Evolutionary conservation across 2,797 vertebrate genomes (phyloP).

Genomic region (Rhinella marina): DNA sequence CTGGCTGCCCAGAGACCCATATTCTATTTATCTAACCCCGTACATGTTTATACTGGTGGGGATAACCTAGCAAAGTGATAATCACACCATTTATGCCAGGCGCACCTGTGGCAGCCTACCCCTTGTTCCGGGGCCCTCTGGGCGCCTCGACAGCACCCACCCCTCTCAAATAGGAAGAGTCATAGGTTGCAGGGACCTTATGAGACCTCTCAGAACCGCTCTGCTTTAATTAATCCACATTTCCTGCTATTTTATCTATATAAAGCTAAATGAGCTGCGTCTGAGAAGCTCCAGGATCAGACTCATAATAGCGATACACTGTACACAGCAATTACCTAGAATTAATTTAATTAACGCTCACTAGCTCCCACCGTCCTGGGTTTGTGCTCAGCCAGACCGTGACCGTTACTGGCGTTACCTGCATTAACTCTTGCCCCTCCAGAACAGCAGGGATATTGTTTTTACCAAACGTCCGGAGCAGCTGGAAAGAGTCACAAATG

Average conservation of each 20-base stretch:
- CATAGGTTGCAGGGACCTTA: background rate
- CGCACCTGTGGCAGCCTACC: background rate
- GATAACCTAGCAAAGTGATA: background rate
- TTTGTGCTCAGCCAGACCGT: background rate
- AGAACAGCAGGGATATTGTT: background rate
- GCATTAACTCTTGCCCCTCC: slow-evolving; percentile 15
- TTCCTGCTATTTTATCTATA: slow-evolving; percentile 37
- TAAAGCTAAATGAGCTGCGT: slow-evolving; percentile 27
- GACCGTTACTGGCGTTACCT: too few relatives aligned
- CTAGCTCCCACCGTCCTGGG: background rate
- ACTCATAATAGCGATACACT: slow-evolving; percentile 38
- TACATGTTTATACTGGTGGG: background rate
- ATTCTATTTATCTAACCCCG: too few relatives aligned
- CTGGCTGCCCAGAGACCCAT: too few relatives aligned
- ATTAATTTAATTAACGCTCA: slow-evolving; percentile 33
- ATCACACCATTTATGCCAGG: background rate
- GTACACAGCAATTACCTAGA: slow-evolving; percentile 17
- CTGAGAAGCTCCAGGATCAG: background rate
- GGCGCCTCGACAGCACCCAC: background rate
- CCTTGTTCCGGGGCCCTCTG: background rate
- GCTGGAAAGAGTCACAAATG: slow-evolving; percentile 26
- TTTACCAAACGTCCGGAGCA: background rate
- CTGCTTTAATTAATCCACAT: slow-evolving; percentile 8
- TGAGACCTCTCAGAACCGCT: background rate
- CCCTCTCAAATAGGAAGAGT: background rate